Evolutionary conservation across 92 coral and sea anemone species (phyloP).

Genomic region (Bergia sp.): DNA sequence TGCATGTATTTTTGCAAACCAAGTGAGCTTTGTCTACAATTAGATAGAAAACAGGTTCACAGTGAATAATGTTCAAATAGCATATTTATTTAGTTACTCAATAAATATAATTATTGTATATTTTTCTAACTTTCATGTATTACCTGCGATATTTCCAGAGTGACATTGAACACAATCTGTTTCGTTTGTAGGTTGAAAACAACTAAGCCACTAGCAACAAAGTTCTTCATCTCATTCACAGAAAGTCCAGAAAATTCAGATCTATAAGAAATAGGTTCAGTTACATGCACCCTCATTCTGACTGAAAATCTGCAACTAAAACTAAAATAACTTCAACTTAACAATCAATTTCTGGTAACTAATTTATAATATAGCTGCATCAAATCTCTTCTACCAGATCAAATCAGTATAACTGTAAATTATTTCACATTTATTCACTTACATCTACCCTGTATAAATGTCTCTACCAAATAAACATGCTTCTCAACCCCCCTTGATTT

Average conservation of each 20-base stretch:
- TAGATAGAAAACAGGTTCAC: not conserved
- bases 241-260: conserved; percentile 34
- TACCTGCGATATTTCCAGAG: conserved; percentile 45
- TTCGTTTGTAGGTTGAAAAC: conserved; percentile 38
- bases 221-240: conserved; percentile 34
- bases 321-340: too few relatives aligned
- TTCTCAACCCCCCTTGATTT: too few relatives aligned
- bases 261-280: not conserved
- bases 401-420: too few relatives aligned
- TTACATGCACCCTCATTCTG: not conserved
- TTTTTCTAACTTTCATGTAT: not conserved
- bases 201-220: conserved; percentile 39
- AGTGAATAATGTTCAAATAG: not conserved
- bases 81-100: not conserved
- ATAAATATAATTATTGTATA: not conserved
- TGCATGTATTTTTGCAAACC: too few relatives aligned
- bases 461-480: too few relatives aligned
- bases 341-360: too few relatives aligned
- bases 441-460: too few relatives aligned
- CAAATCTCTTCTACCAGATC: too few relatives aligned
- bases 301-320: not conserved
- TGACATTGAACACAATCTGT: conserved; percentile 32
- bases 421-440: too few relatives aligned
- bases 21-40: too few relatives aligned
- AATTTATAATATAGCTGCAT: too few relatives aligned